Evolutionary conservation across 1,140 invertebrate species (phyloP), one percentile per base, ranked within the genome.

Genomic region (Coelopa frigida): DNA sequence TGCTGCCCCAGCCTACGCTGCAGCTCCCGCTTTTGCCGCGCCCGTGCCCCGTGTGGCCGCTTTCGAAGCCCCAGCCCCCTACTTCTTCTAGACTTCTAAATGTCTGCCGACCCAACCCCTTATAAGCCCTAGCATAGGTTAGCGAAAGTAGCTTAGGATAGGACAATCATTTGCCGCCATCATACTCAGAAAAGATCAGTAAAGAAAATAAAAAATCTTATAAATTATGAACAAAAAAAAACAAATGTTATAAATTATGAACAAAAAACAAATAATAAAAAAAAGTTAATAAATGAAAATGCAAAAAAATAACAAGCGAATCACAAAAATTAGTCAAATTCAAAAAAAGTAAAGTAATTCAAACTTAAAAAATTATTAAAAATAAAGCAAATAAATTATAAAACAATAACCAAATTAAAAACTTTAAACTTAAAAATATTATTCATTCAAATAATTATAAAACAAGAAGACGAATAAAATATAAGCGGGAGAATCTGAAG

Each of bases 11-110:
- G n/a, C n/a, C n/a, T n/a, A n/a, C n/a, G 41, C 27, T 2, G 14
- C 18, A 15, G 26, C 71, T 0, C 65, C 71, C 22, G 56, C 61
- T 50, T 46, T 61, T 12, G 55, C 56, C 17, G 37, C 46, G 2
- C 51, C 52, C 3, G 44, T n/a, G n/a, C n/a, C n/a, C n/a, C n/a
- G n/a, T n/a, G n/a, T n/a, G 3, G 36, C 23, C 59, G 24, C 46
- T 51, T 17, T 27, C 46, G 15, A 24, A 55, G 42, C 61, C 38
- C 32, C 47, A 50, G 22, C 61, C 35, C 52, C 60, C 41, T 35
- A 68, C 58, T 46, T 48, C 59, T 38, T 68, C 59, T 55, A 57
- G 24, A 41, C 40, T 35, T 7, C 21, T 14, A 41, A 18, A 22
- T n/a, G 33, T 20, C 12, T 18, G 20, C 17, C 20, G 17, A 20